A percentile compares a stretch with the other conserved stretches of the same genome.
Evolutionary conservation across 2,797 vertebrate genomes (phyloP).

Genomic region (Capromys pilorides): DNA sequence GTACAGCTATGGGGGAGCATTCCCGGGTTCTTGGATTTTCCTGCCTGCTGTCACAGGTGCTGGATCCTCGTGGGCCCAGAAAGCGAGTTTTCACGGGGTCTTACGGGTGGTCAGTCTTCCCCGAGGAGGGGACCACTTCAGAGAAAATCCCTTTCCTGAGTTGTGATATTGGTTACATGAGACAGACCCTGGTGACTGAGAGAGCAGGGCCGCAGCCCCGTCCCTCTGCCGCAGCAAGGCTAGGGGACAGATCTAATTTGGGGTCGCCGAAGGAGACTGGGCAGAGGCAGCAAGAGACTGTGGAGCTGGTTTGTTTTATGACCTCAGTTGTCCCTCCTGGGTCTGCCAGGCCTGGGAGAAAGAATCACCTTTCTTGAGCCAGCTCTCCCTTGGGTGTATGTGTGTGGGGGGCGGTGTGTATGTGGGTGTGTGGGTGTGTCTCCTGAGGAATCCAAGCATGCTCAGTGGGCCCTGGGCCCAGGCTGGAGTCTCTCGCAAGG

Average conservation of each 20-base stretch:
- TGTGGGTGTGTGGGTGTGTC: too few relatives aligned
- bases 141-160: slow-evolving; percentile 66
- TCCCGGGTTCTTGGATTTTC: slow-evolving; percentile 40
- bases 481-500: background rate
- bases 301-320: slow-evolving; percentile 67
- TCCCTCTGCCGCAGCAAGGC: background rate
- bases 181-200: background rate
- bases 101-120: slow-evolving; percentile 27
- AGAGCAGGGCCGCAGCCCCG: background rate
- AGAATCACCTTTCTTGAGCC: slow-evolving; percentile 73
- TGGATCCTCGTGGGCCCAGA: background rate
- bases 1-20: background rate
- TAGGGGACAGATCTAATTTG: slow-evolving; percentile 48
- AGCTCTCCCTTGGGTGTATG: background rate
- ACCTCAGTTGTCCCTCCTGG: slow-evolving; percentile 60
- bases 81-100: background rate
- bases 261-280: slow-evolving; percentile 57
- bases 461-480: background rate
- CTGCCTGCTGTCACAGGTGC: background rate
- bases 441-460: background rate
- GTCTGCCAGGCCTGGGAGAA: slow-evolving; percentile 66
- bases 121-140: background rate
- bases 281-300: background rate
- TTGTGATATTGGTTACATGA: background rate
- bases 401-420: too few relatives aligned